Percentiles rank a stretch among this genome's conserved stretches.
phyloP scores from a whole-genome alignment of 2,113 vertebrate genomes.

The Hymenochirus boettgeri region DNA sequence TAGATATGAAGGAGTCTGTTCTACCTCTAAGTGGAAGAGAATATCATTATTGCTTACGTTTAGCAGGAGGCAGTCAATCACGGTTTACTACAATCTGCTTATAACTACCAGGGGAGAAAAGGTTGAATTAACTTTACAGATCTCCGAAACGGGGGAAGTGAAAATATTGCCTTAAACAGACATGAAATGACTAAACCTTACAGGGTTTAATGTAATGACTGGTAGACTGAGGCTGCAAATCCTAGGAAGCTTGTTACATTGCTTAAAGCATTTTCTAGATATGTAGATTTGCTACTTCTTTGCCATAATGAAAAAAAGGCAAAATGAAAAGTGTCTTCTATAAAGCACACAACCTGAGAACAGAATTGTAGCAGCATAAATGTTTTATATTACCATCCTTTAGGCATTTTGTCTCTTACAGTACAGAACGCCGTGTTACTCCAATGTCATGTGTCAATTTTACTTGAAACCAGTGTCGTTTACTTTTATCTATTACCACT shows the following conservation, averaged over 20 bases:
- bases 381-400: no score
- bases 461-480: no score
- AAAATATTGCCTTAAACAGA: slow-evolving; percentile 18
- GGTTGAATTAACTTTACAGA: neutral
- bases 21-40: slow-evolving; percentile 24
- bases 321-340: no score
- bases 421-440: no score
- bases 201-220: slow-evolving; percentile 23
- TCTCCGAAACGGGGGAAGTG: slow-evolving; percentile 14
- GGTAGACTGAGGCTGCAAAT: neutral
- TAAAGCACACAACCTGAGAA: no score
- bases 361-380: no score
- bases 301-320: neutral
- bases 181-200: accelerated
- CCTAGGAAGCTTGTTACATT: slow-evolving; percentile 35
- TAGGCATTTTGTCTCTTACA: no score
- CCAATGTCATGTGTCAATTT: no score
- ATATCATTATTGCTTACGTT: neutral
- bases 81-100: neutral
- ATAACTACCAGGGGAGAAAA: neutral
- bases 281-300: neutral
- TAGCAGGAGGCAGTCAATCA: slow-evolving; percentile 1
- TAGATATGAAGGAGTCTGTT: slow-evolving; percentile 23
- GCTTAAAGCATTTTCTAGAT: neutral
- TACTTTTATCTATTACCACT: no score